These are phyloP conservation scores for Plagiodera versicolora DNA, from an alignment of 2,888 invertebrate genomes.

Conservation along the genomic window DNA sequence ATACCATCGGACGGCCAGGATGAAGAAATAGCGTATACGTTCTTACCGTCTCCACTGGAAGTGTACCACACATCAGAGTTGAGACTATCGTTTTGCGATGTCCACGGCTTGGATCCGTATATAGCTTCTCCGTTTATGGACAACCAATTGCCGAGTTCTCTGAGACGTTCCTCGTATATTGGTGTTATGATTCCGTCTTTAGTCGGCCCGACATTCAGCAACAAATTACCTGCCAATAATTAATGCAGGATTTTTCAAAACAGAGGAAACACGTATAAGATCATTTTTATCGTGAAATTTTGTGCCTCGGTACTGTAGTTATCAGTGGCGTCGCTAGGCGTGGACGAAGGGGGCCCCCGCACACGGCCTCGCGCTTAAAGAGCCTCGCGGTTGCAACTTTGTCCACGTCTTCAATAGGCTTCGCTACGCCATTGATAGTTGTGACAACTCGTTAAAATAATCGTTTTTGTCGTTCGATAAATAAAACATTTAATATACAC, in stretches of 20 bases:
- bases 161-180: constrained; percentile 83
- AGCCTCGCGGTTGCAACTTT: no score
- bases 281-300: no score
- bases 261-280: background rate
- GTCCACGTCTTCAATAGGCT: no score
- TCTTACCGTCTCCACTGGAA: constrained; percentile 31
- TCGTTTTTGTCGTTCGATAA: no score
- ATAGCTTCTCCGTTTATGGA: constrained; percentile 82
- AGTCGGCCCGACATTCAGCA: constrained; percentile 88
- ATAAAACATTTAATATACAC: no score
- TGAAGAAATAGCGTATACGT: constrained; percentile 69
- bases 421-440: no score
- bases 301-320: no score
- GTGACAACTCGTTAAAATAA: no score
- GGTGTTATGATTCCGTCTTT: constrained; percentile 84
- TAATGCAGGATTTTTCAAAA: background rate
- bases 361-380: no score
- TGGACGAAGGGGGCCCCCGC: no score
- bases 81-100: constrained; percentile 77
- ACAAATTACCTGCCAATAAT: constrained; percentile 62
- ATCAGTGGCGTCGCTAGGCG: no score
- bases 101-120: constrained; percentile 78
- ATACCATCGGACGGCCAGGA: constrained; percentile 67
- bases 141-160: constrained; percentile 80
- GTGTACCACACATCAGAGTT: constrained; percentile 55